Percentiles rank a stretch among this genome's conserved stretches.
Conservation (phyloP, 1,140 invertebrate genomes). For the Bradynema listronoti region DNA sequence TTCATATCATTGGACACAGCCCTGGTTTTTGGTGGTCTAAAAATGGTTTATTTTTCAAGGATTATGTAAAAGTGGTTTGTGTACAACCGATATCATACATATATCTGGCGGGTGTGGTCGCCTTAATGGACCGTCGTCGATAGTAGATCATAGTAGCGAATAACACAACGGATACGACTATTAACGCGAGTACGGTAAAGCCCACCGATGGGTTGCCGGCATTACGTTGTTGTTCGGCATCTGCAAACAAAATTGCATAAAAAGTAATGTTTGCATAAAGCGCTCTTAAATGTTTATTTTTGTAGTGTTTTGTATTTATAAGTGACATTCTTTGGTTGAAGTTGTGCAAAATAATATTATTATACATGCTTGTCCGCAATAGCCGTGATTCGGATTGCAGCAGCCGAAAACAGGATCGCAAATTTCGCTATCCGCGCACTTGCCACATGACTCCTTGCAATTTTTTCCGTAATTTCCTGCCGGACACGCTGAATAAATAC, state of each 20-base stretch:
- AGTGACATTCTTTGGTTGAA: neutral
- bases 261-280: neutral
- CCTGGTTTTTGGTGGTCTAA: no score
- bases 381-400: constrained; percentile 63
- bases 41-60: no score
- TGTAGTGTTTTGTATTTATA: neutral
- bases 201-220: constrained; percentile 10
- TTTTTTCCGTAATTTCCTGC: constrained; percentile 64
- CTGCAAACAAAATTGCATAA: constrained; percentile 10
- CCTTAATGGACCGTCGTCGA: constrained; percentile 48
- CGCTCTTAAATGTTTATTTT: neutral
- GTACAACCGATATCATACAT: no score
- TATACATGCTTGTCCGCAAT: constrained; percentile 44
- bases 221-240: constrained; percentile 36
- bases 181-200: constrained; percentile 14
- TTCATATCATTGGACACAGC: no score
- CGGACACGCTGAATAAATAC: constrained; percentile 56
- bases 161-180: constrained; percentile 20
- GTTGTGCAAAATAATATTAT: neutral
- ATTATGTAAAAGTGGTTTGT: no score
- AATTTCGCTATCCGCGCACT: constrained; percentile 43
- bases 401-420: constrained; percentile 75
- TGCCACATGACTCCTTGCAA: constrained; percentile 47
- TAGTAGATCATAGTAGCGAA: constrained; percentile 47
- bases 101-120: no score